Percentiles rank a stretch among this genome's conserved stretches.
Conservation (phyloP, 2,113 vertebrate genomes). For the Pseudorasbora parva region DNA sequence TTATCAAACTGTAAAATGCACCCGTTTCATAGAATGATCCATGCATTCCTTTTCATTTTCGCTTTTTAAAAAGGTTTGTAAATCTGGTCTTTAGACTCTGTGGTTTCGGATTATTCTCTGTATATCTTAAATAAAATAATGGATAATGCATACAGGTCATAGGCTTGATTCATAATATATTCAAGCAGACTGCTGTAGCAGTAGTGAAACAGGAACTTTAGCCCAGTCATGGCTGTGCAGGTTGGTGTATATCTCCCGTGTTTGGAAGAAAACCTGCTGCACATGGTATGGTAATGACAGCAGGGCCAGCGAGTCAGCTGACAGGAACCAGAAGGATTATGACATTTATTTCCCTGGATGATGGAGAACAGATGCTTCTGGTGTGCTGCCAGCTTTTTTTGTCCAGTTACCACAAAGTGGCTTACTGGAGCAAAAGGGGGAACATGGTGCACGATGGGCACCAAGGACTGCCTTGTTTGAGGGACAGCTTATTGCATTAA, state of each 20-base stretch:
- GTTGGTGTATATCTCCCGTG: slow-evolving; percentile 10
- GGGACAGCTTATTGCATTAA: slow-evolving; percentile 67
- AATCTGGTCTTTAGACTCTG: background rate
- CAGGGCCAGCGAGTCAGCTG: slow-evolving; percentile 41
- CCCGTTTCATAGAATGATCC: background rate
- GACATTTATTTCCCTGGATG: slow-evolving; percentile 67
- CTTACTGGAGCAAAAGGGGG: slow-evolving; percentile 33
- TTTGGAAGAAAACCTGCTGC: slow-evolving; percentile 28
- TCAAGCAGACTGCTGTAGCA: background rate
- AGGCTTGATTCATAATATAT: background rate
- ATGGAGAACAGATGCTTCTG: slow-evolving; percentile 69
- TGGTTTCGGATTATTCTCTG: background rate
- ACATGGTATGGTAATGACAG: slow-evolving; percentile 25
- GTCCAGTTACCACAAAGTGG: slow-evolving; percentile 69
- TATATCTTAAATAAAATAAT: background rate
- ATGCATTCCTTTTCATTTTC: background rate
- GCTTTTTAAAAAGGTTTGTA: background rate
- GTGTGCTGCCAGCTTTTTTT: slow-evolving; percentile 66
- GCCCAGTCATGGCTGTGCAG: background rate
- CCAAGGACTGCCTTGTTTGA: slow-evolving; percentile 47
- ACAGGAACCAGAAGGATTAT: slow-evolving; percentile 57
- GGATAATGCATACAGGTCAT: background rate
- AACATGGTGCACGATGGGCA: slow-evolving; percentile 19
- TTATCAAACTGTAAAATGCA: background rate
- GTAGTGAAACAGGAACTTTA: background rate